phyloP scores from a whole-genome alignment of 2,797 vertebrate genomes.

The Danio tinwini region DNA sequence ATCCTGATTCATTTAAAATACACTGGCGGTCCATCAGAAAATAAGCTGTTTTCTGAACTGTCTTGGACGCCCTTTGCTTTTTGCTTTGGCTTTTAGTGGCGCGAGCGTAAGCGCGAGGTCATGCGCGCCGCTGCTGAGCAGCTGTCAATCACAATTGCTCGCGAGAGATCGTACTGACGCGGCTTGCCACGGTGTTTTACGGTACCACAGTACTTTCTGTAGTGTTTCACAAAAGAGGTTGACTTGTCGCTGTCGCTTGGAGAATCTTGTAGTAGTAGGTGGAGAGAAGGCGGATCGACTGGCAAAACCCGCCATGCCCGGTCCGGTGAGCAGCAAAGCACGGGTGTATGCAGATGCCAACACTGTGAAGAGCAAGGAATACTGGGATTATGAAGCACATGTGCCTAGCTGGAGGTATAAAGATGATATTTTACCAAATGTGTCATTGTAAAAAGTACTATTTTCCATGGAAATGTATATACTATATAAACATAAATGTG shows the following conservation, averaged over 20 bases:
- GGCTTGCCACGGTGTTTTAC: slow-evolving; percentile 51
- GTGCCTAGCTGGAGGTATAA: slow-evolving; percentile 88
- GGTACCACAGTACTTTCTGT: not conserved
- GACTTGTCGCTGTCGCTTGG: slow-evolving; percentile 67
- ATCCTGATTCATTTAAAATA: slow-evolving; percentile 11
- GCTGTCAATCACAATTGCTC: slow-evolving; percentile 59
- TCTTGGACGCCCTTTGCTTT: slow-evolving; percentile 70
- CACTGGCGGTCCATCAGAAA: slow-evolving; percentile 60
- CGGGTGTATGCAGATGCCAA: slow-evolving; percentile 97
- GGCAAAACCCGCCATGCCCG: slow-evolving; percentile 89
- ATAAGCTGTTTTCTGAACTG: slow-evolving; percentile 70
- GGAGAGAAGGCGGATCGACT: slow-evolving; percentile 67
- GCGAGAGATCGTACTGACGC: slow-evolving; percentile 61
- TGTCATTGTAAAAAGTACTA: not conserved
- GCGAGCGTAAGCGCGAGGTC: slow-evolving; percentile 65
- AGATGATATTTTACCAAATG: not conserved
- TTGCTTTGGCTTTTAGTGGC: slow-evolving; percentile 73
- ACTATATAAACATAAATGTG: not conserved
- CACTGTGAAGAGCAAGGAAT: slow-evolving; percentile 95
- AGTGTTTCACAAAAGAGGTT: slow-evolving; percentile 62
- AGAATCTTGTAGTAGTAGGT: slow-evolving; percentile 67
- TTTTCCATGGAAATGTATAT: not conserved
- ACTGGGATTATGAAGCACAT: slow-evolving; percentile 97
- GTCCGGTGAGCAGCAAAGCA: slow-evolving; percentile 95
- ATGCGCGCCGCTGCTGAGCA: slow-evolving; percentile 54